Base-by-base conservation (phyloP, 2,888 invertebrate species). In the Drosophila prostipennis region DNA sequence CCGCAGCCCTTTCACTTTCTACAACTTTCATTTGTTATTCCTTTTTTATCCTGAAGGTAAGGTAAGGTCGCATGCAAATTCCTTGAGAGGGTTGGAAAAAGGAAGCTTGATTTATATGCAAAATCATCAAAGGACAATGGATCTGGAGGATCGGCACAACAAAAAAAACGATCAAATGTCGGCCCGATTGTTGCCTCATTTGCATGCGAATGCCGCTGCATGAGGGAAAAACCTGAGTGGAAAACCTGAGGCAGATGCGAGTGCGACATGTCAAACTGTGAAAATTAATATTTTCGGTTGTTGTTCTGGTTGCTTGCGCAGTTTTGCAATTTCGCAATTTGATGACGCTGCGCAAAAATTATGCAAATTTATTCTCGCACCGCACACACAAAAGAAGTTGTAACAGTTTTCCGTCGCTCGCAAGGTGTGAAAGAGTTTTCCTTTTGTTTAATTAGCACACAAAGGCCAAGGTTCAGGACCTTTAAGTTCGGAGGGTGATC, bases 261-360 rank as follows among this genome's bases (percentile, higher is more conserved):
- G 26, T n/a, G 68, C 65, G 65, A 80, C 72, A 73, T 60, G 79
- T 81, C 89, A 83, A 74, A 89, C 90, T 89, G 90, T 88, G 90
- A 89, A 90, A 90, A 90, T 89, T 89, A 87, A 90, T 90, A 89
- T 87, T 89, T 90, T 86, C 58, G 76, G 78, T 63, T 74, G 71
- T 61, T 83, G 71, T 61, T 83, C 83, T 65, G 86, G 75, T 71
- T 83, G 55, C 61, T 71, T 14, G 42, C 43, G 36, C 59, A 37
- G 68, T 36, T 63, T 61, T 40, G 48, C 61, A 61, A 46, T 73
- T 61, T 61, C 34, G 48, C 65, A 60, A 72, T 61, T 80, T 73
- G 72, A 49, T 78, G 76, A 72, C 60, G 78, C 54, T 79, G 76
- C 74, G 87, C 85, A 79, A 74, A 90, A 80, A 76, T 74, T 89